Conservation (phyloP, 2,888 invertebrate species). For the Masnerella sp. region DNA sequence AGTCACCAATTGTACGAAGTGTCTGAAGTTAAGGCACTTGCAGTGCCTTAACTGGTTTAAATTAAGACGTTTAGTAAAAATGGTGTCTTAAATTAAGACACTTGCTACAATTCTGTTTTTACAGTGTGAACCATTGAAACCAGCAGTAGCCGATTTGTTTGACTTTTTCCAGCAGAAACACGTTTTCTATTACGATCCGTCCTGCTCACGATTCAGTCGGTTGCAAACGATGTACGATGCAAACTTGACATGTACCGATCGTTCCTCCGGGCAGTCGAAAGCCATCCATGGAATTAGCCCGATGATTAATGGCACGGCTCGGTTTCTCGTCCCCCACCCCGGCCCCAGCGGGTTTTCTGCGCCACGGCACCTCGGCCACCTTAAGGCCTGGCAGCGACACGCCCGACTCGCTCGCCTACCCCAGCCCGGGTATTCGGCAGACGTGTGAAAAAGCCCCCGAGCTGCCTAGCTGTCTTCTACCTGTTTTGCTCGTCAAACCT, state of each 20-base stretch:
- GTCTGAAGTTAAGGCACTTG: too few species aligned
- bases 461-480: constrained; percentile 63
- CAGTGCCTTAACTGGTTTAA: too few species aligned
- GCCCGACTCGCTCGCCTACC: constrained; percentile 55
- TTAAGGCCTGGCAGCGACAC: constrained; percentile 54
- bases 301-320: constrained; percentile 75
- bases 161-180: too few species aligned
- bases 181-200: constrained; percentile 4
- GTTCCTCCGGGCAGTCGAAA: constrained; percentile 72
- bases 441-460: constrained; percentile 74
- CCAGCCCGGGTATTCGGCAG: constrained; percentile 67
- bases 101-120: too few species aligned
- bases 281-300: constrained; percentile 77
- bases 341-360: constrained; percentile 60
- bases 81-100: too few species aligned
- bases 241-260: constrained; percentile 75
- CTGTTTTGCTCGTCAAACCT: constrained; percentile 58
- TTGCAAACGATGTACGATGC: constrained; percentile 70
- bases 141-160: too few species aligned
- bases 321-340: constrained; percentile 56
- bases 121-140: too few species aligned
- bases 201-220: constrained; percentile 58
- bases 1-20: too few species aligned
- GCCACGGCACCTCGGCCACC: constrained; percentile 60
- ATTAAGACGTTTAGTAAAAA: too few species aligned